Conservation (phyloP, 37 sponge, comb jelly and placozoan genomes). For the Oscarella lobularis region DNA sequence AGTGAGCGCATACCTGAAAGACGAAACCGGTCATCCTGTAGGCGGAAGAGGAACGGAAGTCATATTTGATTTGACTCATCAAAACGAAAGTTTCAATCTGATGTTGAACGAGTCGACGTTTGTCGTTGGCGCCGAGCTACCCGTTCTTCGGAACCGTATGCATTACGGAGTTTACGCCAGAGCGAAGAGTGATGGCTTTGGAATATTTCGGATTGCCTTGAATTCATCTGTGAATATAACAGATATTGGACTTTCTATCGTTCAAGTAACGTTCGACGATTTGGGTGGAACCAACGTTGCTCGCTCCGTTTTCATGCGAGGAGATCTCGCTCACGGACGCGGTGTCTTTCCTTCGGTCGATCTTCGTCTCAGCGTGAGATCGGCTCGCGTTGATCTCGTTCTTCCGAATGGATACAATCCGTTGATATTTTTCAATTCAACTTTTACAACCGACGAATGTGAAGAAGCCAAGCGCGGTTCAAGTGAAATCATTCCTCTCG, state of each 20-base stretch:
- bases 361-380: neutral
- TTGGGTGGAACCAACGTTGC: slow-evolving; percentile 2
- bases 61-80: neutral
- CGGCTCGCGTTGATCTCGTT: neutral
- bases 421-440: slow-evolving; percentile 9
- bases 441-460: slow-evolving; percentile 22
- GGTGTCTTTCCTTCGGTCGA: neutral
- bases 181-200: neutral
- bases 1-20: slow-evolving; percentile 15
- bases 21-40: neutral
- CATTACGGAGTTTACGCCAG: no score
- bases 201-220: slow-evolving; percentile 11
- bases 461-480: neutral
- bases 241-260: slow-evolving; percentile 30
- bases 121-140: neutral
- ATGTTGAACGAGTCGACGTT: neutral
- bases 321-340: slow-evolving; percentile 14
- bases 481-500: no score
- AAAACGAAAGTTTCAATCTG: neutral
- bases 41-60: neutral
- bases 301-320: slow-evolving; percentile 22
- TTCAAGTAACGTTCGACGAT: slow-evolving; percentile 25
- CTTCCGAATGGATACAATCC: slow-evolving; percentile 37
- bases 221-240: neutral
- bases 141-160: no score